A percentile compares a stretch with the other conserved stretches of the same genome.
These are phyloP conservation scores for Dasyurus viverrinus DNA, from an alignment of 2,113 vertebrate species.

Conservation along the genomic window DNA sequence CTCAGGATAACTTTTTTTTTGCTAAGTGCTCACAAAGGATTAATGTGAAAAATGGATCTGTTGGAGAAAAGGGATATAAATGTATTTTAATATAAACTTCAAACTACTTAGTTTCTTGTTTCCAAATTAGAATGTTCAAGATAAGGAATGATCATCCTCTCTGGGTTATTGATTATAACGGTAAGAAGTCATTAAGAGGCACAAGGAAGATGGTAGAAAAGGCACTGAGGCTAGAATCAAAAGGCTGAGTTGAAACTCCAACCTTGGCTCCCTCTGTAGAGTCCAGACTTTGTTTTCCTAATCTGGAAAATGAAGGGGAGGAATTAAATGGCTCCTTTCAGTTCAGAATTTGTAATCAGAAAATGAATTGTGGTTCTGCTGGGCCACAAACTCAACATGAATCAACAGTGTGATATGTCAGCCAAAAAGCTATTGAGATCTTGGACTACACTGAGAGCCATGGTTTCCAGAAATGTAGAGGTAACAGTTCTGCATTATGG, in stretches of 20 bases:
- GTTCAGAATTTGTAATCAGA: background rate
- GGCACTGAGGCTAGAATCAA: background rate
- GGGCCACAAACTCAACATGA: background rate
- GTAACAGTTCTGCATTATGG: background rate
- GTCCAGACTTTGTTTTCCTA: background rate
- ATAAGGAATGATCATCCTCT: background rate
- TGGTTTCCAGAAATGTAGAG: background rate
- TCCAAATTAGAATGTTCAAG: conserved; percentile 39
- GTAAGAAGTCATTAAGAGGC: background rate
- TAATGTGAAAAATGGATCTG: conserved; percentile 37
- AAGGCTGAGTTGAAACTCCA: background rate
- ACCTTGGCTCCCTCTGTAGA: background rate
- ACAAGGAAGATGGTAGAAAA: background rate
- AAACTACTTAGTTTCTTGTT: conserved; percentile 36
- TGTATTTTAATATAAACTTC: conserved; percentile 42
- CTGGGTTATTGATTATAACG: background rate
- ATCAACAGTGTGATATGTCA: background rate
- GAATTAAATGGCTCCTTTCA: background rate
- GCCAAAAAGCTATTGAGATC: background rate
- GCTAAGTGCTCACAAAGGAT: conserved; percentile 10
- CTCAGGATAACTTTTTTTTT: conserved; percentile 46
- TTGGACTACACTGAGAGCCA: background rate
- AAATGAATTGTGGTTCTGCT: background rate
- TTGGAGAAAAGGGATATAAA: conserved; percentile 35
- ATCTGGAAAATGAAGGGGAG: background rate